phyloP scores from a whole-genome alignment of 2,797 vertebrate species.

The Coluber constrictor region DNA sequence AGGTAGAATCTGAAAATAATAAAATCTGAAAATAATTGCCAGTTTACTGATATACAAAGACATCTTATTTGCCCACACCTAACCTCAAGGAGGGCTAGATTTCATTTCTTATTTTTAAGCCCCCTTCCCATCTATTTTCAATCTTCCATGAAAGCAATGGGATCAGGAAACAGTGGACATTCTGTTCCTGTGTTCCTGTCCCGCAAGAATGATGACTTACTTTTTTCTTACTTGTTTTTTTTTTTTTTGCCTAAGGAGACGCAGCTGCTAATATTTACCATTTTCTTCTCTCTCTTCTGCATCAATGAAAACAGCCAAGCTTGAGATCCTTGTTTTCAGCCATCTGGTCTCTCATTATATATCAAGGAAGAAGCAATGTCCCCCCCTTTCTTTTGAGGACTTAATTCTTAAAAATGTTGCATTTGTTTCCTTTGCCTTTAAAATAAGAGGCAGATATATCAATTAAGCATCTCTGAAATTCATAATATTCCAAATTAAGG shows the following conservation, averaged over 20 bases:
- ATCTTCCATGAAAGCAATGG: slow-evolving; percentile 55
- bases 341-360: slow-evolving; percentile 55
- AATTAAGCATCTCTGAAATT: slow-evolving; percentile 23
- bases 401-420: slow-evolving; percentile 33
- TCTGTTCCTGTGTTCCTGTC: slow-evolving; percentile 42
- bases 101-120: background rate
- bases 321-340: slow-evolving; percentile 44
- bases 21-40: slow-evolving; percentile 22
- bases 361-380: slow-evolving; percentile 38
- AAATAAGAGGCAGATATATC: background rate
- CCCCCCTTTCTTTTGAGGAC: background rate
- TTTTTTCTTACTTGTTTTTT: slow-evolving; percentile 35
- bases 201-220: slow-evolving; percentile 54
- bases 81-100: slow-evolving; percentile 36
- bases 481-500: slow-evolving; percentile 28
- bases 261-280: slow-evolving; percentile 28
- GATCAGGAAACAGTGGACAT: slow-evolving; percentile 36
- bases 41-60: slow-evolving; percentile 39
- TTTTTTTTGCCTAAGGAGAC: slow-evolving; percentile 42
- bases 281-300: slow-evolving; percentile 45
- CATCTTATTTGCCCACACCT: slow-evolving; percentile 42
- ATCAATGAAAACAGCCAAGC: slow-evolving; percentile 47
- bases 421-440: slow-evolving; percentile 11
- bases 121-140: slow-evolving; percentile 55
- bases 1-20: slow-evolving; percentile 17